phyloP scores from a whole-genome alignment of 1,140 invertebrate species.

The Hormaphis cornu region DNA sequence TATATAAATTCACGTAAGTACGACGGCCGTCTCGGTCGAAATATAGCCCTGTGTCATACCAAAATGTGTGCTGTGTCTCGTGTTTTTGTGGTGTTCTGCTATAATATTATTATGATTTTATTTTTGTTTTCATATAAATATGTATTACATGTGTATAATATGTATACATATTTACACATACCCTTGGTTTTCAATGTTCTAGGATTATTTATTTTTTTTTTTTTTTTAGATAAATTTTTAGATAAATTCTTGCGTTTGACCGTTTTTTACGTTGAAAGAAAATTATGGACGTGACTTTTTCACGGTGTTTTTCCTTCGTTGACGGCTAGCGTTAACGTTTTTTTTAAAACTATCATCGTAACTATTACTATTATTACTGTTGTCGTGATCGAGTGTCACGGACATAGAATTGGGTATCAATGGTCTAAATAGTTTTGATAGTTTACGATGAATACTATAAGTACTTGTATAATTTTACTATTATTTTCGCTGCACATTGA shows the following conservation, averaged over 20 bases:
- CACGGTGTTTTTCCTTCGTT: constrained; percentile 18
- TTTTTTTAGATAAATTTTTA: constrained; percentile 15
- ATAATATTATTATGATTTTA: constrained; percentile 26
- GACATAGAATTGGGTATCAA: constrained; percentile 7
- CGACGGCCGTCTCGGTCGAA: constrained; percentile 1
- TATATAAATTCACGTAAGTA: constrained; percentile 29
- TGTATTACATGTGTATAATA: constrained; percentile 16
- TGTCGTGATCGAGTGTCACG: background rate
- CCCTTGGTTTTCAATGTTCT: constrained; percentile 24
- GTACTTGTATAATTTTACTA: too few relatives aligned
- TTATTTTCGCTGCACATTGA: too few relatives aligned
- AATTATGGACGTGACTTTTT: constrained; percentile 17
- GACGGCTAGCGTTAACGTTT: constrained; percentile 22
- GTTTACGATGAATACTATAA: too few relatives aligned
- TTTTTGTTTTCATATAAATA: constrained; percentile 1
- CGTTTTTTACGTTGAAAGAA: constrained; percentile 20
- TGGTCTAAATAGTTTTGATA: background rate
- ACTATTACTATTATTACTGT: background rate
- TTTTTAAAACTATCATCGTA: too few relatives aligned
- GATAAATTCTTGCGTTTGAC: constrained; percentile 26
- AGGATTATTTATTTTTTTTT: background rate
- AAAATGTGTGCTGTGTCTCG: constrained; percentile 33
- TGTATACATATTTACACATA: too few relatives aligned
- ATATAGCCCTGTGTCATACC: constrained; percentile 30
- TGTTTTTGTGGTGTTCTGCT: constrained; percentile 33